Percentiles rank a stretch among this genome's conserved stretches.
Conservation (phyloP, 35 echinoderm and acorn worm species). For the Apostichopus parvimensis region DNA sequence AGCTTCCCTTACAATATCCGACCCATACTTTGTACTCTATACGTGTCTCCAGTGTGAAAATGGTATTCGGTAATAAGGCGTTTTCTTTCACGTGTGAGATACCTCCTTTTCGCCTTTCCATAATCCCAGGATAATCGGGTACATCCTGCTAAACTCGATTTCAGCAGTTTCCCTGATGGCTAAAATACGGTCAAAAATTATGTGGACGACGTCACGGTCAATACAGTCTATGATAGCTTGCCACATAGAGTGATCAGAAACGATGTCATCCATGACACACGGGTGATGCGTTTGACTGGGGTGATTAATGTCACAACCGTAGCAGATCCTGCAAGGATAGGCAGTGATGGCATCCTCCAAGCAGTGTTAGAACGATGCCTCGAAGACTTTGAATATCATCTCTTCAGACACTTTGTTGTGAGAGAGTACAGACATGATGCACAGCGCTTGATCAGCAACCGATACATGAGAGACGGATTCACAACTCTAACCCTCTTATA, state of each 20-base stretch:
- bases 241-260: neutral
- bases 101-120: neutral
- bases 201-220: no score
- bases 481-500: no score
- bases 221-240: no score
- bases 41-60: neutral
- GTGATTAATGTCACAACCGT: neutral
- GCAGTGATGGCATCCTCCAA: neutral
- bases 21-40: neutral
- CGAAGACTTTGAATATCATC: neutral
- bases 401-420: neutral
- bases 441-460: no score
- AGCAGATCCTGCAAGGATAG: neutral
- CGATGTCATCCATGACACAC: neutral
- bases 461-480: no score
- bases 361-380: neutral
- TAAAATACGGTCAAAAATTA: no score
- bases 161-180: neutral
- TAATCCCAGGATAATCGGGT: neutral
- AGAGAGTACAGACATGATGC: no score
- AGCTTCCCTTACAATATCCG: neutral
- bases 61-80: neutral
- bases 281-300: neutral
- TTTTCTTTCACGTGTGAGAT: neutral
- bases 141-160: no score